Evolutionary conservation across 2,888 invertebrate genomes (phyloP), one percentile per base, ranked within the genome.

Genomic region (Girardia tigrina): DNA sequence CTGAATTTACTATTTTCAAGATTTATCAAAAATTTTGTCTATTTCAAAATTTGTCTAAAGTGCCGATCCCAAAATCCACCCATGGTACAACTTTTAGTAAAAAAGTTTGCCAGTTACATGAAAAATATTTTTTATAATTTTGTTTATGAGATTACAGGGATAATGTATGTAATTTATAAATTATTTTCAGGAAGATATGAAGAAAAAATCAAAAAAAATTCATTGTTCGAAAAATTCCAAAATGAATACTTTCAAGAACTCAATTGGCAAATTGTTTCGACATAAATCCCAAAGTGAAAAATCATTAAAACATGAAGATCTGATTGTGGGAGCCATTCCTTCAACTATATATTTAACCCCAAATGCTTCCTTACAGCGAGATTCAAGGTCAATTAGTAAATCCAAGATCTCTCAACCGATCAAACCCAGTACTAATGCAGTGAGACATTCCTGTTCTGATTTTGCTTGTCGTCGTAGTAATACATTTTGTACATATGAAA

Each of bases 381-480:
- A 56, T 23, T 56, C 56, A n/a, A 56, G 56, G n/a, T 56, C 56
- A 6, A n/a, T 56, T 8, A 56, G n/a, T 16, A 56, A 56, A 56
- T 23, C 56, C 6, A n/a, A 56, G 23, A 20, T 56, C n/a, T 6
- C n/a, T 56, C 36, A 12, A 36, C 4, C n/a, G 2, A 23, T 56
- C n/a, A 56, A 56, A 56, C 56, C 56, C 6, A 56, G 6, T n/a
- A 56, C 6, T 23, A 56, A 56, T 56, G 20, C 56, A 2, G 56
- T 56, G n/a, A 4, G 56, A n/a, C 56, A 56, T 56, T 56, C 56
- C n/a, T 56, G 56, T 56, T 56, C 56, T 56, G 56, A 56, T 56
- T 56, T 56, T 56, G 23, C 56, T 4, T 56, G 56, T 56, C 56
- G 56, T 8, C 56, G 56, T n/a, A 56, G 56, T n/a, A 56, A 56